Conservation (phyloP, 2,113 vertebrate genomes). For the Romanogobio albipinnatus region DNA sequence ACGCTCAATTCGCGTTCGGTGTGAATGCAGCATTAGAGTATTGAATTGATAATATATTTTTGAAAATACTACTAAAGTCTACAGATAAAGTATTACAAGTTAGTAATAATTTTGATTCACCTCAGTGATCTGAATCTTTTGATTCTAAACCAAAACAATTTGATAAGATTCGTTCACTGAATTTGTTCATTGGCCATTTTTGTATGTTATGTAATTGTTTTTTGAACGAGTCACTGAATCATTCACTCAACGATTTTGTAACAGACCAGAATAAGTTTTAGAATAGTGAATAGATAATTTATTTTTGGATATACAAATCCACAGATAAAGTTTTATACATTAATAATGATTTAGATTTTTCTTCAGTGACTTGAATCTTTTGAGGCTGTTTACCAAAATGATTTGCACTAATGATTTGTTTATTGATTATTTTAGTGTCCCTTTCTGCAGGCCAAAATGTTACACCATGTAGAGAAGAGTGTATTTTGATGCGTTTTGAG, state of each 20-base stretch:
- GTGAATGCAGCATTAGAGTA: not conserved
- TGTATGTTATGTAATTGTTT: not conserved
- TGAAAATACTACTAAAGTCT: not conserved
- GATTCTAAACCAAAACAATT: not conserved
- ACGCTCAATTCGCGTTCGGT: too few relatives aligned
- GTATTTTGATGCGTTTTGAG: too few relatives aligned
- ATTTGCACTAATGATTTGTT: not conserved
- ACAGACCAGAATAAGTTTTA: not conserved
- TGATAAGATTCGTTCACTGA: not conserved
- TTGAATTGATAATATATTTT: not conserved
- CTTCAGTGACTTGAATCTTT: not conserved
- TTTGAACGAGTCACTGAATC: not conserved
- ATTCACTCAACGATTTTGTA: not conserved
- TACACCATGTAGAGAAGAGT: not conserved
- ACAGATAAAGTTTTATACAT: not conserved
- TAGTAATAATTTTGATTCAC: not conserved
- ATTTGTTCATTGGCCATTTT: not conserved
- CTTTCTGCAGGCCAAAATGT: not conserved
- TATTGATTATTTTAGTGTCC: not conserved
- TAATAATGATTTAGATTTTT: not conserved
- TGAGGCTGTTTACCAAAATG: not conserved
- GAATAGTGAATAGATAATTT: not conserved
- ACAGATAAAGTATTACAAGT: not conserved
- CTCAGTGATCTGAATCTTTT: not conserved
- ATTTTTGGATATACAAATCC: not conserved